A percentile compares a stretch with the other conserved stretches of the same genome.
phyloP scores from a whole-genome alignment of 2,113 vertebrate genomes.

The Pelvicachromis taeniatus region DNA sequence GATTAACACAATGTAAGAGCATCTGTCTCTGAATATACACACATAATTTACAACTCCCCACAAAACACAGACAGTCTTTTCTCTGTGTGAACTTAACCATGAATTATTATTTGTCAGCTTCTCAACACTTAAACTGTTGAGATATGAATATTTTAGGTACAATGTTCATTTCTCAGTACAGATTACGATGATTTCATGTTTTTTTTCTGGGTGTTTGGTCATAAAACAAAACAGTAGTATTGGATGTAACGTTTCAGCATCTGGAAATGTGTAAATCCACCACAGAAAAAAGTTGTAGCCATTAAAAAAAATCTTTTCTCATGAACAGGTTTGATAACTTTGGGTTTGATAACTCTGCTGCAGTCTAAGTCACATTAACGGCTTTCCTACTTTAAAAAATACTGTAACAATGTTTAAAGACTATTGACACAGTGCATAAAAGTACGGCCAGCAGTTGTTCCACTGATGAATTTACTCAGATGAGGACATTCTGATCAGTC shows the following conservation, averaged over 20 bases:
- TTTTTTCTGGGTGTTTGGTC: no score
- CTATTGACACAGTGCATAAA: fast-evolving
- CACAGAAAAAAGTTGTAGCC: no score
- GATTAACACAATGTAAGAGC: neutral
- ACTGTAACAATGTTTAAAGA: neutral
- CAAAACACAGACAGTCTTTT: neutral
- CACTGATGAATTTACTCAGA: neutral
- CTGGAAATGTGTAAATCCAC: neutral
- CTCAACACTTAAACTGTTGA: no score
- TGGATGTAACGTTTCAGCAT: no score
- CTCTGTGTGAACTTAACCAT: neutral
- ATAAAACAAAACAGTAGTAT: no score
- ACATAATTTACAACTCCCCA: neutral
- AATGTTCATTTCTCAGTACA: neutral
- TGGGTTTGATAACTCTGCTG: no score
- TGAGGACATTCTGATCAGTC: neutral
- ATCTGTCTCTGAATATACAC: neutral
- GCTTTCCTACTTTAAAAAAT: neutral
- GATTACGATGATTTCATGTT: neutral
- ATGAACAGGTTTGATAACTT: no score
- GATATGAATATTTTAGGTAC: neutral
- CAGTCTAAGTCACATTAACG: neutral
- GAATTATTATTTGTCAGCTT: neutral
- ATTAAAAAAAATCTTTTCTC: no score
- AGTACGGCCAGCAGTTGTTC: neutral